Evolutionary conservation across 1,140 invertebrate genomes (phyloP), one percentile per base, ranked within the genome.

Genomic region (Sarcophaga peregrina): DNA sequence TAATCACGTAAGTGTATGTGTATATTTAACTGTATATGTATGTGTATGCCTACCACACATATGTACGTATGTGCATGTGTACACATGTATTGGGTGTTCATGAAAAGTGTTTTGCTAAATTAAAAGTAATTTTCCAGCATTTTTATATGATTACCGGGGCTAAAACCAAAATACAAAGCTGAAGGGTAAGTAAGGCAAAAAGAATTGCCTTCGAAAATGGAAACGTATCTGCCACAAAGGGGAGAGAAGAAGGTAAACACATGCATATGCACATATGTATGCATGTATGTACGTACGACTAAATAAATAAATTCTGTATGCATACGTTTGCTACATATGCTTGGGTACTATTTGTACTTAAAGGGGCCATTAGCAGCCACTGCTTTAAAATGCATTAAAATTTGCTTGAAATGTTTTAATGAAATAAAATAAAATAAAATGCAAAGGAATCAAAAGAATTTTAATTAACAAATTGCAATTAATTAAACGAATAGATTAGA

Each of bases 131-230:
- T 75, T 75, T 75, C 45, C 46, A 68, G 62, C 75, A 72, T 72
- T 78, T 50, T 78, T 78, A 78, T 47, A 78, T 78, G 75, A 78
- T 78, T 78, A 78, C 75, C 15, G 48, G 25, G n/a, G 75, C 47
- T 11, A 78, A 78, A 76, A 76, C 17, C 37, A 52, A 50, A 17
- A 25, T 20, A 78, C 20, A 68, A 25, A n/a, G 54, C 13, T 15
- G 13, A 58, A 47, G 37, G 47, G 13, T 76, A n/a, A 20, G 62
- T 3, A n/a, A 72, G 62, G 17, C 3, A 25, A 7, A 62, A 17
- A 17, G 58, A 15, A 7, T 62, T 0, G 58, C 6, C 15, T 62
- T 7, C 58, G 20, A 62, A 62, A 62, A 62, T 15, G 11, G 58
- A 62, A 62, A 62, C 17, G 17, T 17, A 72, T 72, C 17, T 25